Evolutionary conservation across 2,888 invertebrate species (phyloP), one percentile per base, ranked within the genome.

Genomic region (Philonicus albiceps): DNA sequence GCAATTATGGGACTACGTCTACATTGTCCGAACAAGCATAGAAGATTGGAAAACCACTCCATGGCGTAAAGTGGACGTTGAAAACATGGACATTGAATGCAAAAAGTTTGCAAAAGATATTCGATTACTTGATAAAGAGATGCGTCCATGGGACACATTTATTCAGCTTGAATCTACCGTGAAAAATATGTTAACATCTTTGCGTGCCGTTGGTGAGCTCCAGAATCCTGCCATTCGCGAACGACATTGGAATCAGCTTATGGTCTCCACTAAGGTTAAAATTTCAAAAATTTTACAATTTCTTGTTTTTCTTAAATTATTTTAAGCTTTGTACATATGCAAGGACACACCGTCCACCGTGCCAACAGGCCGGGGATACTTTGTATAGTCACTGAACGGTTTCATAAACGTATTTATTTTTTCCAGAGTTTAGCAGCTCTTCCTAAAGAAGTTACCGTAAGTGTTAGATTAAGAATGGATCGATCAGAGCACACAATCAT

Each of bases 1-100:
- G 95, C 97, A 97, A 95, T 94, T 99, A 13, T 99, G 99, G 99
- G 98, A 99, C 93, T 98, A 98, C 91, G 96, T 97, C 11, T 94
- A 95, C 90, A 97, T 98, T 89, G 98, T 99, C 2, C 95, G 95
- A 89, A 97, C 97, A 3, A 96, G 97, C 90, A 97, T 99, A 87
- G 97, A 98, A 90, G 98, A 98, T 91, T 99, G 99, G 99, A 98
- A 98, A 92, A 98, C 97, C 0, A 98, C 98, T 0, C 97, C 97
- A 0, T 99, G 99, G 99, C 94, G 97, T 86, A 97, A 98, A 91
- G 98, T 99, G 88, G 98, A 99, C 91, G 98, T 98, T 64, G 99
- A 99, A 93, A 98, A 98, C 90, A 98, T 99, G 98, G 99, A 99
- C 90, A 97, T 98, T 89, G 98, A 99, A 92, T 98, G 98, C 92